Conservation (phyloP, 2,888 invertebrate genomes). For the Adela reaumurella region DNA sequence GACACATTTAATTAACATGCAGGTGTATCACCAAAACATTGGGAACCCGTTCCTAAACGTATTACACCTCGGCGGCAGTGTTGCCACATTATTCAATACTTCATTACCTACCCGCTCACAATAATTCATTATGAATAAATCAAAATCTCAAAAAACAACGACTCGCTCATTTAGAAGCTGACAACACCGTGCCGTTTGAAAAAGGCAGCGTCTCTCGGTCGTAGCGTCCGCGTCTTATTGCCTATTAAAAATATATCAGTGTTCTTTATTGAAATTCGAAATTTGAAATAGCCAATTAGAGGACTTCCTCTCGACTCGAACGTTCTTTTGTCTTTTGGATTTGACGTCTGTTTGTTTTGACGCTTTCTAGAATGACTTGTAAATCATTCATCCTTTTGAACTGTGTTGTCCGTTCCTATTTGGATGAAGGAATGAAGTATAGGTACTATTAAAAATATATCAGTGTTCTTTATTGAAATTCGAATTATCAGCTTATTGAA, state of each 20-base stretch:
- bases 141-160: conserved; percentile 34
- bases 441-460: conserved; percentile 44
- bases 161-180: conserved; percentile 30
- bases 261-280: conserved; percentile 42
- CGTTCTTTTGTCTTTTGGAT: neutral
- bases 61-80: neutral
- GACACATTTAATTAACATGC: no score
- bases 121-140: conserved; percentile 43
- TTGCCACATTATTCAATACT: conserved; percentile 36
- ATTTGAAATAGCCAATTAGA: conserved; percentile 41
- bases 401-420: no score
- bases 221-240: conserved; percentile 30
- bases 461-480: conserved; percentile 43
- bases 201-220: conserved; percentile 19
- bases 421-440: no score
- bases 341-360: no score
- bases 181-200: conserved; percentile 25
- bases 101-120: conserved; percentile 41
- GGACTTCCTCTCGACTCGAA: neutral
- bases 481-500: no score
- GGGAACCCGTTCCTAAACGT: neutral
- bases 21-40: no score
- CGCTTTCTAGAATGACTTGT: no score
- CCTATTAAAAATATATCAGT: conserved; percentile 43
- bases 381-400: conserved; percentile 21